Evolutionary conservation across 2,888 invertebrate species (phyloP).

Genomic region (Acleris cristana): DNA sequence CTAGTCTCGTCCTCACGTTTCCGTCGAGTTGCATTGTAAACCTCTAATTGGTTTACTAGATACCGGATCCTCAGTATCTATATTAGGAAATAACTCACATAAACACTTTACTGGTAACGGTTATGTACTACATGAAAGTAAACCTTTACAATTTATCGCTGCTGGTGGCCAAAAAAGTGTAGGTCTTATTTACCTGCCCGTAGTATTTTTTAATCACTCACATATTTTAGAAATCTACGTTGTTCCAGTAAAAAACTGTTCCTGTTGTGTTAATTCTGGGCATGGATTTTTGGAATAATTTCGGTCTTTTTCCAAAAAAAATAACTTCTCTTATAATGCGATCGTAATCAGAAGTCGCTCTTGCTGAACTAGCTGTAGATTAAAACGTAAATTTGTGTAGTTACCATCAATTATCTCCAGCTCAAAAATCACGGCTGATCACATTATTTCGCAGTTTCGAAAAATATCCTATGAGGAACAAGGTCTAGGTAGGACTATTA

Average conservation of each 20-base stretch:
- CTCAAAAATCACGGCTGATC: neutral
- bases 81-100: neutral
- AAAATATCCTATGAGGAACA: no score
- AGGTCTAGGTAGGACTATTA: no score
- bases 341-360: neutral
- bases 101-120: neutral
- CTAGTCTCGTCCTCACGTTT: neutral
- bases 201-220: neutral
- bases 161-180: neutral
- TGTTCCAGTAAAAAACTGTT: neutral
- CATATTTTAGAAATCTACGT: neutral
- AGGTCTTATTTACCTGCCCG: neutral
- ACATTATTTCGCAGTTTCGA: no score
- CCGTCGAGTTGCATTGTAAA: neutral
- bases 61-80: neutral
- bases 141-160: neutral
- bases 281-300: slow-evolving; percentile 1
- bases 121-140: neutral
- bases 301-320: neutral
- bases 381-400: neutral
- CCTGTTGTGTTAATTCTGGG: neutral
- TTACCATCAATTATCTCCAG: neutral
- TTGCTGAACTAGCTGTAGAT: neutral
- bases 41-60: neutral
- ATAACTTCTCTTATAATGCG: neutral